These are phyloP conservation scores for Corythornis cristatus DNA, from an alignment of 2,113 vertebrate genomes.

Conservation along the genomic window DNA sequence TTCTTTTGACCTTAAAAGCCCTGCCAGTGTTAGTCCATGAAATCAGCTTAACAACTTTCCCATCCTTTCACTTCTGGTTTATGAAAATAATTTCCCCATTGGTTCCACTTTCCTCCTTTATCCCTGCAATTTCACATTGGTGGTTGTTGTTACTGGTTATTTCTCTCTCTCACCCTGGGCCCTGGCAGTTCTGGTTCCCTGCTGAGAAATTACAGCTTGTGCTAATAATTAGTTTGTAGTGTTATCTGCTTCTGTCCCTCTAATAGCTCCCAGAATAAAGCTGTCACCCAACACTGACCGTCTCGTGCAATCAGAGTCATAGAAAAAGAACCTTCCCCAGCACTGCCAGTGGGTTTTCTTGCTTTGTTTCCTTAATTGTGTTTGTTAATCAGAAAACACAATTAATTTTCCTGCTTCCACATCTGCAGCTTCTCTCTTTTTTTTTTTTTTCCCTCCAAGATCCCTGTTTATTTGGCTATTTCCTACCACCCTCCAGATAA, in stretches of 20 bases:
- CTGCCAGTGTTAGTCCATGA: slow-evolving; percentile 19
- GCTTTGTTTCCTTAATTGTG: slow-evolving; percentile 70
- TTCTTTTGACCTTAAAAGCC: slow-evolving; percentile 50
- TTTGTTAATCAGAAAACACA: slow-evolving; percentile 75
- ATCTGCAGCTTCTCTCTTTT: background rate
- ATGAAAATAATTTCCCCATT: slow-evolving; percentile 54
- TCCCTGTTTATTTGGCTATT: background rate
- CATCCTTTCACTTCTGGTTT: slow-evolving; percentile 30
- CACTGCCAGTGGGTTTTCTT: slow-evolving; percentile 24
- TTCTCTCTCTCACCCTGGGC: background rate
- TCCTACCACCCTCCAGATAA: slow-evolving; percentile 7
- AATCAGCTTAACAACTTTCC: slow-evolving; percentile 60
- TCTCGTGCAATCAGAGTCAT: slow-evolving; percentile 26
- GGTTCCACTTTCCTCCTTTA: slow-evolving; percentile 41
- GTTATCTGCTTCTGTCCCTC: slow-evolving; percentile 62
- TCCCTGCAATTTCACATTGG: background rate
- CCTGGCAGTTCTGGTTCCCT: slow-evolving; percentile 31
- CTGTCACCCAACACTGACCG: slow-evolving; percentile 65
- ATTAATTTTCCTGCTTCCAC: slow-evolving; percentile 61
- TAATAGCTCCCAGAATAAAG: slow-evolving; percentile 67
- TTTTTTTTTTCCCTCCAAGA: background rate
- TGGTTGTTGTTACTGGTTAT: background rate
- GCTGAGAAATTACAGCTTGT: slow-evolving; percentile 58
- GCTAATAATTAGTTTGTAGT: slow-evolving; percentile 64
- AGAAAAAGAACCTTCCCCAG: slow-evolving; percentile 60